Evolutionary conservation across 2,888 invertebrate species (phyloP), one percentile per base, ranked within the genome.

Genomic region (Cephus rjabovi): DNA sequence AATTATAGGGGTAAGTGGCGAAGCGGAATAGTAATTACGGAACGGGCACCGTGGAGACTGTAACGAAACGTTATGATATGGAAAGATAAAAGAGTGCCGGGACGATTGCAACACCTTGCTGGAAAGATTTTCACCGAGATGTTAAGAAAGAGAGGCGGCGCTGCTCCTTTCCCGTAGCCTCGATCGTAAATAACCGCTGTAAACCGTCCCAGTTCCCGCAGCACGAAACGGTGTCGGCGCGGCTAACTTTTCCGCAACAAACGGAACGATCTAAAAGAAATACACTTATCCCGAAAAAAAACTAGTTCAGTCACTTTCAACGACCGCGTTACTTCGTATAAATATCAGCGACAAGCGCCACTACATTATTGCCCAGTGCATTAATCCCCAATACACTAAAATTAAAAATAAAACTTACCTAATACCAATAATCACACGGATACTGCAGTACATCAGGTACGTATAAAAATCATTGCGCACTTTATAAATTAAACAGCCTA

Each of bases 181-280:
- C 74, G 35, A 34, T 74, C 74, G 74, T 74, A 74, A 74, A 74
- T 74, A 74, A 74, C 74, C 30, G 74, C 37, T 37, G 35, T 74
- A 35, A 74, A 74, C 15, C 37, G 74, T 74, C 74, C 74, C 74
- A 35, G 74, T 74, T 74, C 74, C 74, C 34, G 34, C 35, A 23
- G 34, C 74, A 23, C 30, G 74, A 74, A 74, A 74, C 35, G 33
- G 23, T 37, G 74, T 35, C 74, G 74, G 37, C 74, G 3, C n/a
- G n/a, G 11, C 12, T 12, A 35, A 74, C 74, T 74, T 74, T 74
- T 37, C 74, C 34, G n/a, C 34, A 34, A n/a, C 74, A 74, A 74
- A 37, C 37, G 37, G n/a, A 74, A 6, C 34, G 74, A 35, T 74
- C 35, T 37, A 74, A 23, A 74, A 35, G 35, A 74, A 35, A 37